phyloP scores from a whole-genome alignment of 37 sponge, comb jelly and placozoan species.

The Ianthella basta region DNA sequence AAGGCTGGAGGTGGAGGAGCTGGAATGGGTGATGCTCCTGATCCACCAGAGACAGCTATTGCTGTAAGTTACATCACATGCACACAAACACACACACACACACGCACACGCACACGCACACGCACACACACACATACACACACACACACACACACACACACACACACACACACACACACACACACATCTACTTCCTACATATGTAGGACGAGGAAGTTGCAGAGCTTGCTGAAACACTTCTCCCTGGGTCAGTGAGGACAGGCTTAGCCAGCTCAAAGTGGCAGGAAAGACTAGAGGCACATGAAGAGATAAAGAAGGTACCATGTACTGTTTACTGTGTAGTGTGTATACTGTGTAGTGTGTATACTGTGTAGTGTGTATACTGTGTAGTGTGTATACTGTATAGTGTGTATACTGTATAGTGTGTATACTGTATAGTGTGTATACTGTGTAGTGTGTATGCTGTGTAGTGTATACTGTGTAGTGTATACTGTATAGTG shows the following conservation, averaged over 20 bases:
- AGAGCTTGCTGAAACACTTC: constrained; percentile 61
- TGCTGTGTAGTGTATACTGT: not conserved
- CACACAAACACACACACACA: not conserved
- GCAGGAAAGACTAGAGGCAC: constrained; percentile 82
- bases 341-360: not conserved
- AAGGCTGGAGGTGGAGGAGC: constrained; percentile 45
- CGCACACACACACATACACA: not conserved
- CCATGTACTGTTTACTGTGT: not conserved
- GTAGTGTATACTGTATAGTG: not conserved
- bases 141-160: not conserved
- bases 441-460: too few species aligned
- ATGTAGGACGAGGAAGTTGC: constrained; percentile 78
- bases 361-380: not conserved
- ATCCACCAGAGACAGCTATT: constrained; percentile 56
- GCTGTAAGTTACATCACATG: constrained; percentile 44
- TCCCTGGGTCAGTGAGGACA: constrained; percentile 55
- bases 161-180: not conserved
- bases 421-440: not conserved
- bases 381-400: not conserved
- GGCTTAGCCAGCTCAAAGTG: constrained; percentile 68
- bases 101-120: not conserved
- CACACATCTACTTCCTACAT: not conserved
- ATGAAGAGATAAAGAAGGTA: constrained; percentile 70
- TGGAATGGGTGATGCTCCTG: constrained; percentile 35
- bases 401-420: not conserved